phyloP scores from a whole-genome alignment of 2,888 invertebrate species.

The Campoplex nolae region DNA sequence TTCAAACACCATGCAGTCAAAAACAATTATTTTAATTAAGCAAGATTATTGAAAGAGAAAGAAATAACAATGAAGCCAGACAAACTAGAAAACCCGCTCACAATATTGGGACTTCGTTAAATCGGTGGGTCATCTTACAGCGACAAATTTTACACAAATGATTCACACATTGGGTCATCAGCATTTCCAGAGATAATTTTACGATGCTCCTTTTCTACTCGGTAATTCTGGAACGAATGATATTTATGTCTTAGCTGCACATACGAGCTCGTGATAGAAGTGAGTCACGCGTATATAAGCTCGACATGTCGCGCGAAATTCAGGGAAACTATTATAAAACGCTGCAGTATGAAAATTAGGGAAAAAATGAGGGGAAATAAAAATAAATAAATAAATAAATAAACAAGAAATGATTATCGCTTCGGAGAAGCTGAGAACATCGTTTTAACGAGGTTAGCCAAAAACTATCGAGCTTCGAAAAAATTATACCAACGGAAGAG shows the following conservation, averaged over 20 bases:
- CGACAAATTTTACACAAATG: conserved; percentile 36
- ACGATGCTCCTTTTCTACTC: conserved; percentile 26
- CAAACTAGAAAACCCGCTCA: background rate
- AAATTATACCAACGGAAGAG: conserved; percentile 13
- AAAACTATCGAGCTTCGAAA: conserved; percentile 2
- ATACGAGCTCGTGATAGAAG: background rate
- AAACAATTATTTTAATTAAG: no score
- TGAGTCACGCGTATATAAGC: background rate
- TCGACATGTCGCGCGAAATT: conserved; percentile 6
- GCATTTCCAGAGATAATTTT: conserved; percentile 55
- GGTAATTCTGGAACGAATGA: conserved; percentile 37
- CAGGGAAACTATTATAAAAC: background rate
- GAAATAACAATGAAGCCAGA: background rate
- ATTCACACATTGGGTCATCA: conserved; percentile 52
- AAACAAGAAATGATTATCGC: conserved; percentile 1
- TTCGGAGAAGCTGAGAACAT: conserved; percentile 37
- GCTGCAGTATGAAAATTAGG: background rate
- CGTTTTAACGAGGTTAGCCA: conserved; percentile 35
- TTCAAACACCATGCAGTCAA: no score
- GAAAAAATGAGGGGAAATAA: conserved; percentile 10
- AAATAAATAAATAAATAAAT: background rate
- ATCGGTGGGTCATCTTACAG: conserved; percentile 24
- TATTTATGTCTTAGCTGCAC: conserved; percentile 1
- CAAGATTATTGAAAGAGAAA: background rate
- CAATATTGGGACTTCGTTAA: background rate